Base-by-base conservation (phyloP, 2,888 invertebrate species). In the Melieria picta region DNA sequence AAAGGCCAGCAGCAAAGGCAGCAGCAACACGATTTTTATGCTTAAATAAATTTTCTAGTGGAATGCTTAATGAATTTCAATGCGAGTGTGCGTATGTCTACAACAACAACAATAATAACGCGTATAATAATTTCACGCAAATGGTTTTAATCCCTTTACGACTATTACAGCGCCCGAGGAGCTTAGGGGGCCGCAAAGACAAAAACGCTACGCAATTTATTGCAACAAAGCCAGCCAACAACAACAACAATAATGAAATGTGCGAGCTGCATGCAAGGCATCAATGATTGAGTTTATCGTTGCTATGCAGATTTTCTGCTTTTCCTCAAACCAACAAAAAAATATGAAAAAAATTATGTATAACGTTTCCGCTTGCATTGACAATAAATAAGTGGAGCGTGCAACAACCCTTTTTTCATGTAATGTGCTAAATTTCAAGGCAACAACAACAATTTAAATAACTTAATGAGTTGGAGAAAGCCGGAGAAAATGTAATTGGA, bases 21-120 rank as follows among this genome's bases (percentile, higher is more conserved):
- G 16, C 16, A 16, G 16, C 30, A 30, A 30, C 30, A 13, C n/a
- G 65, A 65, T 65, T 65, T 68, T 65, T 65, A 73, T 73, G 70
- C 63, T 10, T 64, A 56, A 72, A 72, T 75, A 67, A 75, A 65
- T 73, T 67, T 63, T 65, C 63, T 65, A 73, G 73, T 72, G 70
- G 73, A 57, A 64, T 73, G 72, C 65, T 62, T 58, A 58, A 62
- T 56, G 10, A 46, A 65, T 52, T 62, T 62, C 52, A 52, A 43
- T 30, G 30, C 30, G 30, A 30, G 30, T 30, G 30, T 30, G 30
- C 30, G 30, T 30, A 30, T 30, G 30, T 30, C 1, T 30, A 30
- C 30, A 30, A 30, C 30, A 30, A 30, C 30, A 30, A 30, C 30
- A 30, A 30, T 2, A 30, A 30, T 30, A 30, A 30, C 1, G 30